phyloP scores from a whole-genome alignment of 2,888 invertebrate species.

The Brachypalpus laphriformis region DNA sequence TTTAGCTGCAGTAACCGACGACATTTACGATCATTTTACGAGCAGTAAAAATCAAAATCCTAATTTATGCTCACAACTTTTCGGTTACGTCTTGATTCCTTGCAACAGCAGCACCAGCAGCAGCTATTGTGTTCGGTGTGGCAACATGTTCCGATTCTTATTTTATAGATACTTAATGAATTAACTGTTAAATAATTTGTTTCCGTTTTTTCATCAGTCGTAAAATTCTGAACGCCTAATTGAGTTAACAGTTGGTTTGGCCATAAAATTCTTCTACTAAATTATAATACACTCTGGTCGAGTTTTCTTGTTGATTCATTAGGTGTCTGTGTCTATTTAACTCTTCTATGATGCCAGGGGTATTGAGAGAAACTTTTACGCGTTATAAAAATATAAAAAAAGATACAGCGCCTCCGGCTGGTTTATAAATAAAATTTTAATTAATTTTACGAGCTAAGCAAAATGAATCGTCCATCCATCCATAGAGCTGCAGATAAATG shows the following conservation, averaged over 20 bases:
- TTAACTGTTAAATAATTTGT: slow-evolving; percentile 58
- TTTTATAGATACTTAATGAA: slow-evolving; percentile 68
- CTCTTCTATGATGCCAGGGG: background rate
- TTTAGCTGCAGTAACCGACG: slow-evolving; percentile 82
- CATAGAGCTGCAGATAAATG: background rate
- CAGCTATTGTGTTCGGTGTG: background rate
- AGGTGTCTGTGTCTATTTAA: background rate
- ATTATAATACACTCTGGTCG: background rate
- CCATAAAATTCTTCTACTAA: slow-evolving; percentile 22
- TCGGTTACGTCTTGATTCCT: slow-evolving; percentile 65
- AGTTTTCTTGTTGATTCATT: background rate
- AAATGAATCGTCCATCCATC: slow-evolving; percentile 2
- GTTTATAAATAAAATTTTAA: slow-evolving; percentile 6
- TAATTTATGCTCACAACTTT: slow-evolving; percentile 74
- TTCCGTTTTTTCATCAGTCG: slow-evolving; percentile 34
- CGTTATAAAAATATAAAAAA: background rate
- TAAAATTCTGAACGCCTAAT: slow-evolving; percentile 51
- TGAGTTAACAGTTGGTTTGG: slow-evolving; percentile 42
- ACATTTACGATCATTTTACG: slow-evolving; percentile 83
- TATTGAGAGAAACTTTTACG: background rate
- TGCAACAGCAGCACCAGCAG: slow-evolving; percentile 17
- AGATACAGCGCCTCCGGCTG: slow-evolving; percentile 15
- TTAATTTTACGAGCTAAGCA: slow-evolving; percentile 27
- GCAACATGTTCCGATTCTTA: slow-evolving; percentile 35
- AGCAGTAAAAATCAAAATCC: slow-evolving; percentile 83